These are phyloP conservation scores for Todiramphus chloris DNA, from an alignment of 2,113 vertebrate genomes.

Conservation along the genomic window DNA sequence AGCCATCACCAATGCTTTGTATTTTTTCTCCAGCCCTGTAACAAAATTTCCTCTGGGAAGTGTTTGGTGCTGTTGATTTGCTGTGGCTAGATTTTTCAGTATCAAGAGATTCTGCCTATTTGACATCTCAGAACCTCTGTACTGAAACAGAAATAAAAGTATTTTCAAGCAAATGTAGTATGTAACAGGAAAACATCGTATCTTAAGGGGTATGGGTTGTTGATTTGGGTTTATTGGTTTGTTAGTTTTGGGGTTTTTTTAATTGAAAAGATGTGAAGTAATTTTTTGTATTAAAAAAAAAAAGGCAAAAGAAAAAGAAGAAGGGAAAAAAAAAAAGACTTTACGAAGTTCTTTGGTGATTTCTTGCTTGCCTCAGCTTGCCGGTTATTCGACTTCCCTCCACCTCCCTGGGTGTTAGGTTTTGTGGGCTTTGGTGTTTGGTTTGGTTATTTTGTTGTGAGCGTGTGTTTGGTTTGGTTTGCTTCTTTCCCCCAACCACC, in stretches of 20 bases:
- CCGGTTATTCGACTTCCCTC: not conserved
- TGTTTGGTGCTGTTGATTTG: not conserved
- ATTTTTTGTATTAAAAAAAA: not conserved
- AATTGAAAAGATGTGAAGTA: not conserved
- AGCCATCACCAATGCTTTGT: not conserved
- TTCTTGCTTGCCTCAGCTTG: not conserved
- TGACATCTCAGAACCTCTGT: not conserved
- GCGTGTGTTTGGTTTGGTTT: not conserved
- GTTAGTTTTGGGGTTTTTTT: not conserved
- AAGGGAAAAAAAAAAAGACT: not conserved
- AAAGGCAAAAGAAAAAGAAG: accelerated
- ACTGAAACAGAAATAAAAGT: not conserved
- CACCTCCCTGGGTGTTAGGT: not conserved
- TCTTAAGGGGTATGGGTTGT: not conserved
- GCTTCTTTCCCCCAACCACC: too few species aligned
- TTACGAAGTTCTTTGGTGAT: not conserved
- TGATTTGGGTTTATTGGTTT: not conserved
- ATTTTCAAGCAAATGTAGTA: not conserved
- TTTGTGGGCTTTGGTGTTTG: too few species aligned
- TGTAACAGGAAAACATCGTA: not conserved
- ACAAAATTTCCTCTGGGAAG: not conserved
- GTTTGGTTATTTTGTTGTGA: not conserved
- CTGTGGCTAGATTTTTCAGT: not conserved
- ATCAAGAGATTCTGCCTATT: not conserved
- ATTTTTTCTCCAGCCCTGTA: not conserved